Base-by-base conservation (phyloP, 2,797 vertebrate species). In the Enteromius unitaeniatus region DNA sequence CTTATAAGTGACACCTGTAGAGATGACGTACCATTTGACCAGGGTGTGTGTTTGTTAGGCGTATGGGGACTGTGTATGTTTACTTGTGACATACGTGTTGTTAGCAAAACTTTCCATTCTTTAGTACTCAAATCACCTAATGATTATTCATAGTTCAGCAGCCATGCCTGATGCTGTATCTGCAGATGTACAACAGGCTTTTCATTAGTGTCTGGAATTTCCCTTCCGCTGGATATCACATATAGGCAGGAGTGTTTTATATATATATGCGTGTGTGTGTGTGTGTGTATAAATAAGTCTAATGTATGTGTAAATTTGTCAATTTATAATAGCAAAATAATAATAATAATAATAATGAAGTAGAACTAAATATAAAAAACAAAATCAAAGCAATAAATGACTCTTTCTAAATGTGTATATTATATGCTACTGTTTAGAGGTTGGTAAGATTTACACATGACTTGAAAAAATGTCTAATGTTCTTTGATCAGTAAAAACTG, bases 11-110 rank as follows among this genome's bases (percentile, higher is more conserved):
- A 89, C 90, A 92, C 93, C 90, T 93, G 91, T 87, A 65, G 28
- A 87, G 49, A 34, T 93, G 91, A 94, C 92, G 86, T 93, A 90
- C 90, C 21, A 0, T 28, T 58, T 87, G 88, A 90, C 86, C 91
- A 91, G 91, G 91, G 90, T 87, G 81, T 86, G 83, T 79, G 37
- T 86, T 64, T 85, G 73, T 81, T 47, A 60, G 34, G 62, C 13
- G 17, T 49, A 51, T 17, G 34, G 68, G 26, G 42, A 64, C 77
- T 73, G 62, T 79, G 72, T 77, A 58, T 87, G 84, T 86, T 85
- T 88, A 70, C 53, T 86, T 86, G 58, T n/a, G 72, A 78, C 69
- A 73, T 70, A 51, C 4, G 15, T 69, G 58, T 67, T 58, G 47
- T 31, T 53, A 74, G 78, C 76, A 69, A 65, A 78, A 82, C 53